These are phyloP conservation scores for Chaetodon auriga DNA, from an alignment of 2,113 vertebrate genomes.

Conservation along the genomic window DNA sequence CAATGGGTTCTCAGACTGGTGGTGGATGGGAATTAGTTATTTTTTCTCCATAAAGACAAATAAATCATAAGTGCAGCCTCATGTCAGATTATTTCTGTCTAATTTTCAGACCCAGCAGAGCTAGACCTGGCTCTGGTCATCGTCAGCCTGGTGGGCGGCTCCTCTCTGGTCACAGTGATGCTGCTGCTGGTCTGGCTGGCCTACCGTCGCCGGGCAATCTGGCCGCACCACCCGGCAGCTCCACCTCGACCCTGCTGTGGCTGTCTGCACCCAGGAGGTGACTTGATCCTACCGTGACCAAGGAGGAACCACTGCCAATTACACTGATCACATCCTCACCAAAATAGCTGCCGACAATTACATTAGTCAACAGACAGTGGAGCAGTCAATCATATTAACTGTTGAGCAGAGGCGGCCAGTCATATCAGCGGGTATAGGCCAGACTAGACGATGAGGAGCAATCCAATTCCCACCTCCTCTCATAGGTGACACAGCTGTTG, in stretches of 20 bases:
- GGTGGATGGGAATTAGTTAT: neutral
- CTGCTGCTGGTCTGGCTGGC: constrained; percentile 73
- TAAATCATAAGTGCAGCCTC: neutral
- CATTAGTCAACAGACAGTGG: constrained; percentile 75
- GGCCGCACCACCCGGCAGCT: constrained; percentile 40
- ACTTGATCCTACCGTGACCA: constrained; percentile 71
- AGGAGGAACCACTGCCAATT: constrained; percentile 65
- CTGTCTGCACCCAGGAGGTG: constrained; percentile 55
- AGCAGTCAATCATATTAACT: constrained; percentile 78
- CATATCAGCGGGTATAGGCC: constrained; percentile 45
- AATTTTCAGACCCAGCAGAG: constrained; percentile 52
- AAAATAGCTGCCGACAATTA: constrained; percentile 77
- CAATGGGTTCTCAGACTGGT: no score
- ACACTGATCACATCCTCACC: constrained; percentile 62
- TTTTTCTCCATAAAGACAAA: neutral
- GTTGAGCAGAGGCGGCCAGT: constrained; percentile 45
- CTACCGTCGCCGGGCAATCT: constrained; percentile 50
- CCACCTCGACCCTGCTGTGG: constrained; percentile 35
- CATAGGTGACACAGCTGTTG: constrained; percentile 76
- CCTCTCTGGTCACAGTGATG: constrained; percentile 56
- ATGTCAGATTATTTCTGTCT: neutral
- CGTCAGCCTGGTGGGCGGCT: constrained; percentile 60
- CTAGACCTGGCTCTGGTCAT: constrained; percentile 59
- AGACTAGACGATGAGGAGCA: constrained; percentile 67
- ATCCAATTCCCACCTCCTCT: constrained; percentile 75